phyloP scores from a whole-genome alignment of 2,113 vertebrate genomes.

The Hippocampus abdominalis region DNA sequence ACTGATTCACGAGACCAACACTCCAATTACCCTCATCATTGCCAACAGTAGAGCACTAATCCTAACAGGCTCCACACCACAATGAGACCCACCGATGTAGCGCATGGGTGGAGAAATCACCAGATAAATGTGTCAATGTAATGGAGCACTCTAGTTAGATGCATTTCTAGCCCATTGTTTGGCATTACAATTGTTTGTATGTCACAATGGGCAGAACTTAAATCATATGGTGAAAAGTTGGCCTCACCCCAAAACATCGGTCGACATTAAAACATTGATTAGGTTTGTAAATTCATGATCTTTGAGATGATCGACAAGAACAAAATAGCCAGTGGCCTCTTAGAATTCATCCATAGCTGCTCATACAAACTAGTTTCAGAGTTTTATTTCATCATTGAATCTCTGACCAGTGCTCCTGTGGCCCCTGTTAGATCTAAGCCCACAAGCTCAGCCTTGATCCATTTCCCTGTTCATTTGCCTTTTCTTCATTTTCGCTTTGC shows the following conservation, averaged over 20 bases:
- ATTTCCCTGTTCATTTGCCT: slow-evolving; percentile 47
- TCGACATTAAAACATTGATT: slow-evolving; percentile 57
- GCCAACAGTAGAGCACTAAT: slow-evolving; percentile 60
- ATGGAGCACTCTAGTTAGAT: slow-evolving; percentile 27
- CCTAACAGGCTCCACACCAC: slow-evolving; percentile 35
- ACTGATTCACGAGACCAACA: slow-evolving; percentile 64
- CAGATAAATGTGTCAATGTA: slow-evolving; percentile 22
- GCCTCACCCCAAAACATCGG: slow-evolving; percentile 52
- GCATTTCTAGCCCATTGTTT: slow-evolving; percentile 17
- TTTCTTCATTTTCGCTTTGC: slow-evolving; percentile 66
- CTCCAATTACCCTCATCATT: slow-evolving; percentile 70
- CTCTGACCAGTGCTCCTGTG: slow-evolving; percentile 28
- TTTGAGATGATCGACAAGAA: slow-evolving; percentile 53
- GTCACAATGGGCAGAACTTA: slow-evolving; percentile 5
- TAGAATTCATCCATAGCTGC: slow-evolving; percentile 10
- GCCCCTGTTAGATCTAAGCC: slow-evolving; percentile 59
- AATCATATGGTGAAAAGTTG: slow-evolving; percentile 35
- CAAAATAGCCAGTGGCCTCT: slow-evolving; percentile 37
- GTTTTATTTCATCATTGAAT: slow-evolving; percentile 14
- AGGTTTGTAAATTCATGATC: slow-evolving; percentile 44
- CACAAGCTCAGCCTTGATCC: slow-evolving; percentile 61
- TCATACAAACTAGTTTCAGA: slow-evolving; percentile 10
- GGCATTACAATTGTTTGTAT: slow-evolving; percentile 23
- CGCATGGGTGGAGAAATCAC: slow-evolving; percentile 42
- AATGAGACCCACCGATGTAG: slow-evolving; percentile 60